Conservation (phyloP, 1,140 invertebrate genomes). For the Meloidogyne hapla region DNA sequence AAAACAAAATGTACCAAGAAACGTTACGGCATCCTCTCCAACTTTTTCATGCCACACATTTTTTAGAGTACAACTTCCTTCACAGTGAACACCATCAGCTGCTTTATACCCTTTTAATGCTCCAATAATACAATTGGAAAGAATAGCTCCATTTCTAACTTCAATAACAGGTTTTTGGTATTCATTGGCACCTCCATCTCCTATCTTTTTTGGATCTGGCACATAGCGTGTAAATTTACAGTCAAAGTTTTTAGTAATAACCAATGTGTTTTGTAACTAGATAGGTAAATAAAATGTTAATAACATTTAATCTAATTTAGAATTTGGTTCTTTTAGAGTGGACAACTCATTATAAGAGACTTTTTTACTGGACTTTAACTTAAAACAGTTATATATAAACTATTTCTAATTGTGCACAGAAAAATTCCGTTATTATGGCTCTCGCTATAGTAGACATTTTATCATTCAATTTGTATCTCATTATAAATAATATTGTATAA, state of each 20-base stretch:
- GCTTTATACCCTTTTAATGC: background rate
- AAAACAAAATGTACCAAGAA: background rate
- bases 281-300: no score
- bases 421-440: no score
- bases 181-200: slow-evolving; percentile 25
- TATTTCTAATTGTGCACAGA: no score
- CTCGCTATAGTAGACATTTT: no score
- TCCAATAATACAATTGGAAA: slow-evolving; percentile 25
- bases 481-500: no score
- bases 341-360: no score
- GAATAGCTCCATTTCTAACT: slow-evolving; percentile 12
- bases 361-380: no score
- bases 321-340: no score
- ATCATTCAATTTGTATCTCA: no score
- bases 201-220: slow-evolving; percentile 12
- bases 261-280: background rate
- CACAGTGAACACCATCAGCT: slow-evolving; percentile 30
- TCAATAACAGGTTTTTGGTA: slow-evolving; percentile 27
- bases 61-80: slow-evolving; percentile 23
- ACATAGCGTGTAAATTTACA: slow-evolving; percentile 4
- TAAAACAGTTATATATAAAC: no score
- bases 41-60: slow-evolving; percentile 30
- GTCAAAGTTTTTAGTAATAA: background rate
- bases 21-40: slow-evolving; percentile 27
- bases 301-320: no score